Evolutionary conservation across 2,797 vertebrate genomes (phyloP).

Genomic region (Pseudocheirus occidentalis): DNA sequence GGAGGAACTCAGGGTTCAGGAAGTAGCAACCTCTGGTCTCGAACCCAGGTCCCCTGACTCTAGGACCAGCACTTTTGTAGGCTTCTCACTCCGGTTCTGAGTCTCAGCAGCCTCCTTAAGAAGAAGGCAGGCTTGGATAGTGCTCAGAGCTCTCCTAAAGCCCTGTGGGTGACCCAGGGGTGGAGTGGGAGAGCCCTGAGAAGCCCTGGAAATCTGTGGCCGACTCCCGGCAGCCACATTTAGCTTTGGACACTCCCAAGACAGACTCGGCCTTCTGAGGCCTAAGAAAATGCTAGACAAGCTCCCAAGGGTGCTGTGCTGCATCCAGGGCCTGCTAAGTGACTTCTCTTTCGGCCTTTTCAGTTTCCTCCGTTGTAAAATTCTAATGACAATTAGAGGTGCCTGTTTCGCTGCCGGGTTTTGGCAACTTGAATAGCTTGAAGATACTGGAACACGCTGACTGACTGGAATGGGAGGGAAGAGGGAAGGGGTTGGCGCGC

Average conservation of each 20-base stretch:
- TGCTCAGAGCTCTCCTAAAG: background rate
- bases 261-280: conserved; percentile 32
- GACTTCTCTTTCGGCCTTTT: background rate
- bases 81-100: background rate
- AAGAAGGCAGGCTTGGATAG: background rate
- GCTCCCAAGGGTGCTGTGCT: background rate
- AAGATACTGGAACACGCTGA: too few species aligned
- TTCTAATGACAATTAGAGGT: background rate
- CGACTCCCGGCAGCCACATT: background rate
- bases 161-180: too few species aligned
- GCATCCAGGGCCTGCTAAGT: background rate
- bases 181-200: background rate
- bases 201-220: background rate
- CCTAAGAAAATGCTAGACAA: conserved; percentile 13
- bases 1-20: background rate
- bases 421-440: background rate
- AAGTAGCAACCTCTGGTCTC: background rate
- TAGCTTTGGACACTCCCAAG: conserved; percentile 20
- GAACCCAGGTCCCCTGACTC: background rate
- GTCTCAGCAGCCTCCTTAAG: background rate
- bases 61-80: background rate
- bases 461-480: too few species aligned
- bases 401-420: background rate
- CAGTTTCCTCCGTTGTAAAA: background rate
- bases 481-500: background rate